Conservation (phyloP, 1,140 invertebrate genomes). For the Nasonia longicornis region DNA sequence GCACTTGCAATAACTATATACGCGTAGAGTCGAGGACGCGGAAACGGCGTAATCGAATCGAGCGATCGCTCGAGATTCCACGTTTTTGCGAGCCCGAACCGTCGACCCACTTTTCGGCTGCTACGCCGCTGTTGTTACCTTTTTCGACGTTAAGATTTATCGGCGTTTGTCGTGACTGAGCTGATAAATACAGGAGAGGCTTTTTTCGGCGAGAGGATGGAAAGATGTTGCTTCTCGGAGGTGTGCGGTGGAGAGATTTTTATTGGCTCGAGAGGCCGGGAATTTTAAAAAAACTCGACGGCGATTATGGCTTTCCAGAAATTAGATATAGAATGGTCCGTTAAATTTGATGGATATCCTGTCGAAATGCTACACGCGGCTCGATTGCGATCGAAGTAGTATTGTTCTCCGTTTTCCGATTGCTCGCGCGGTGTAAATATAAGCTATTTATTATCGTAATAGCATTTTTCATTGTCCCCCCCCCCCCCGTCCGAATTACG, state of each 20-base stretch:
- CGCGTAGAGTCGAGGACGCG: conserved; percentile 14
- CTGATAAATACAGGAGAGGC: neutral
- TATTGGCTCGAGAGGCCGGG: neutral
- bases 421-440: neutral
- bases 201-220: neutral
- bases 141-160: neutral
- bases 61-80: conserved; percentile 29
- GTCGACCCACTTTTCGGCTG: conserved; percentile 24
- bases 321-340: neutral
- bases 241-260: neutral
- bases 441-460: neutral
- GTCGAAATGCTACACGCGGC: too few species aligned
- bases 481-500: neutral
- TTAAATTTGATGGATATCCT: too few species aligned
- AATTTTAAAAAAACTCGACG: neutral
- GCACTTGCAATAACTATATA: conserved; percentile 1
- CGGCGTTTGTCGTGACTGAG: neutral
- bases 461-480: neutral
- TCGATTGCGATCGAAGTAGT: too few species aligned
- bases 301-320: neutral
- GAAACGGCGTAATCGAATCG: conserved; percentile 30
- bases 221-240: neutral
- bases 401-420: neutral
- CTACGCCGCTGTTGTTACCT: neutral
- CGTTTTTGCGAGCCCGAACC: conserved; percentile 27